Percentiles rank a stretch among this genome's conserved stretches.
These are phyloP conservation scores for Sardina pilchardus DNA, from an alignment of 2,113 vertebrate genomes.

Conservation along the genomic window DNA sequence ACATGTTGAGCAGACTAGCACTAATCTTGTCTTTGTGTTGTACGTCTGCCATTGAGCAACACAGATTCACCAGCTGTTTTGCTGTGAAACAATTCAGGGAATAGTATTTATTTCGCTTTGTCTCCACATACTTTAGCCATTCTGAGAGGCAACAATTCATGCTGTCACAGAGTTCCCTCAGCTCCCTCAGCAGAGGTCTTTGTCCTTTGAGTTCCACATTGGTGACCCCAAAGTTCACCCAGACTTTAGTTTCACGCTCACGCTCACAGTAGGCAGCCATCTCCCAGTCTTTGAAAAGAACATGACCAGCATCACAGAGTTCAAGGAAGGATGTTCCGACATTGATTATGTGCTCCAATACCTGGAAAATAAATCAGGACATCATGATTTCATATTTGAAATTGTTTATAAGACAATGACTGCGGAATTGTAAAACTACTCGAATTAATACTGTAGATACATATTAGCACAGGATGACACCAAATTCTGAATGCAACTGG, in stretches of 20 bases:
- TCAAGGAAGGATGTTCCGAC: constrained; percentile 64
- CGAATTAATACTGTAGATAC: too few species aligned
- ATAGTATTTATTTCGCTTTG: constrained; percentile 66
- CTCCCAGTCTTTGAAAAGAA: constrained; percentile 75
- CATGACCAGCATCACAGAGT: constrained; percentile 73
- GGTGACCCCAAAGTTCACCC: constrained; percentile 52
- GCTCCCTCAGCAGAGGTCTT: constrained; percentile 54
- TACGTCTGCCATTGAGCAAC: constrained; percentile 57
- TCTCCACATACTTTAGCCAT: constrained; percentile 68
- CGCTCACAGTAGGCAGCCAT: constrained; percentile 64
- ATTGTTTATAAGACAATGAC: not conserved
- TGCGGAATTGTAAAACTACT: not conserved
- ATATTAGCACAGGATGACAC: too few species aligned
- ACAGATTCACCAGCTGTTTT: constrained; percentile 78
- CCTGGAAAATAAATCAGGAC: constrained; percentile 24
- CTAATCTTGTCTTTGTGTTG: constrained; percentile 37
- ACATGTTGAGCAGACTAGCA: constrained; percentile 68
- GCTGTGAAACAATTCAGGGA: constrained; percentile 79
- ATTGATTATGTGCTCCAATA: constrained; percentile 42
- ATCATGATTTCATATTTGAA: not conserved
- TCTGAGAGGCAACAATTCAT: constrained; percentile 71
- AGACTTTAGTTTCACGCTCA: not conserved
- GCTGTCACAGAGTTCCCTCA: constrained; percentile 68
- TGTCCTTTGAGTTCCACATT: constrained; percentile 50
- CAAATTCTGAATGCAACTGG: too few species aligned